Conservation (phyloP, 2,888 invertebrate genomes). For the Zaprionus bogoriensis region DNA sequence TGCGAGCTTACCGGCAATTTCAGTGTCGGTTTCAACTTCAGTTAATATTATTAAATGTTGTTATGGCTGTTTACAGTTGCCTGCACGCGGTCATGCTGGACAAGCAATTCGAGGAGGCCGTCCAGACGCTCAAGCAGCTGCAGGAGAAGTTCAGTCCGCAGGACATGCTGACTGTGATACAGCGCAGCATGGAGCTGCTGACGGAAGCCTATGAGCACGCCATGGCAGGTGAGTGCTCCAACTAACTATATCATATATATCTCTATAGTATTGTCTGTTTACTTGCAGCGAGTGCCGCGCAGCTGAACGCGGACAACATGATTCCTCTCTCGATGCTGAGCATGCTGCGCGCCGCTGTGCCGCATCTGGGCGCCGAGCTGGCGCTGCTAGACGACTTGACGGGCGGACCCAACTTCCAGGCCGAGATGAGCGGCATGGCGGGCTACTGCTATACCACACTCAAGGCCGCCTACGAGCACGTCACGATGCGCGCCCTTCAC, state of each 20-base stretch:
- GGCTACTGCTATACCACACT: constrained; percentile 83
- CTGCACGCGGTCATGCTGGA: constrained; percentile 74
- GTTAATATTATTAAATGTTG: not conserved
- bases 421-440: constrained; percentile 81
- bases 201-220: constrained; percentile 80
- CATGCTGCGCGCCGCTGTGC: constrained; percentile 81
- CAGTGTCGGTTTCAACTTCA: not conserved
- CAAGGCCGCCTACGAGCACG: constrained; percentile 81
- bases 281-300: constrained; percentile 68
- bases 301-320: constrained; percentile 81
- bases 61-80: constrained; percentile 50
- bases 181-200: constrained; percentile 80
- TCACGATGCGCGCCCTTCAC: constrained; percentile 71
- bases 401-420: constrained; percentile 81
- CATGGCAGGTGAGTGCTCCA: constrained; percentile 67
- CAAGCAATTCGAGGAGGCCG: constrained; percentile 75
- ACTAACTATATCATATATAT: not conserved
- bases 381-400: constrained; percentile 82
- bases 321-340: constrained; percentile 82
- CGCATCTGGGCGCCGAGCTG: constrained; percentile 82
- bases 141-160: constrained; percentile 82
- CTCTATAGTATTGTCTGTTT: not conserved
- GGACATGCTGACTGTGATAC: constrained; percentile 82
- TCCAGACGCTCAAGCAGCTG: constrained; percentile 79
- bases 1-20: not conserved